These are phyloP conservation scores for Mastomys coucha DNA, from an alignment of 2,113 vertebrate species.

Conservation along the genomic window DNA sequence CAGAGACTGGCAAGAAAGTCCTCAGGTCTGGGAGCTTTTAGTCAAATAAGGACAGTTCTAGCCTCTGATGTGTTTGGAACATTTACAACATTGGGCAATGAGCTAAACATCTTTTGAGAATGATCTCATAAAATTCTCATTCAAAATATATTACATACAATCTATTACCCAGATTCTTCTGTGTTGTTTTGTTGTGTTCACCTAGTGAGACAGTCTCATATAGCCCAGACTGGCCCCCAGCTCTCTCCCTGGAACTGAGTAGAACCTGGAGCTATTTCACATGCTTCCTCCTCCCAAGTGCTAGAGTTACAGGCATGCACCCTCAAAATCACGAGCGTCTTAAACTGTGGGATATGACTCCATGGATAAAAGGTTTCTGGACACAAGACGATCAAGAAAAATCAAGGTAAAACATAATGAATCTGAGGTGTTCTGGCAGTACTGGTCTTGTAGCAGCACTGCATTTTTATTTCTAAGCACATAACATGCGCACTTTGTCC, in stretches of 20 bases:
- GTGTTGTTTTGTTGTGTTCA: neutral
- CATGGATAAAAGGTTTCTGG: neutral
- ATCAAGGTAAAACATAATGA: neutral
- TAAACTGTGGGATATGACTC: neutral
- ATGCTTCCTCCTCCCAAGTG: neutral
- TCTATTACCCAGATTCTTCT: neutral
- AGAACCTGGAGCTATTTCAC: neutral
- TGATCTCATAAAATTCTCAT: neutral
- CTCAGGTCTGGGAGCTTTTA: neutral
- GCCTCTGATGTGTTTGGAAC: neutral
- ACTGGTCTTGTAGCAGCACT: neutral
- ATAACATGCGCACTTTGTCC: neutral
- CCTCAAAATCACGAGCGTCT: neutral
- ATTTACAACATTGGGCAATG: neutral
- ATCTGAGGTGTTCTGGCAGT: neutral
- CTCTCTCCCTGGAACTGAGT: neutral
- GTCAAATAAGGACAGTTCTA: neutral
- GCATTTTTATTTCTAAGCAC: neutral
- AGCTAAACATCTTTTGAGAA: neutral
- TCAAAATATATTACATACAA: neutral
- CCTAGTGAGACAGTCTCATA: neutral
- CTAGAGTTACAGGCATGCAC: neutral
- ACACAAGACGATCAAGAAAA: neutral
- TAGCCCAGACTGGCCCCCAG: neutral
- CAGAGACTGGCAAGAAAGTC: neutral